These are phyloP conservation scores for Epinephelus cyanopodus DNA, from an alignment of 2,113 vertebrate species.

Conservation along the genomic window DNA sequence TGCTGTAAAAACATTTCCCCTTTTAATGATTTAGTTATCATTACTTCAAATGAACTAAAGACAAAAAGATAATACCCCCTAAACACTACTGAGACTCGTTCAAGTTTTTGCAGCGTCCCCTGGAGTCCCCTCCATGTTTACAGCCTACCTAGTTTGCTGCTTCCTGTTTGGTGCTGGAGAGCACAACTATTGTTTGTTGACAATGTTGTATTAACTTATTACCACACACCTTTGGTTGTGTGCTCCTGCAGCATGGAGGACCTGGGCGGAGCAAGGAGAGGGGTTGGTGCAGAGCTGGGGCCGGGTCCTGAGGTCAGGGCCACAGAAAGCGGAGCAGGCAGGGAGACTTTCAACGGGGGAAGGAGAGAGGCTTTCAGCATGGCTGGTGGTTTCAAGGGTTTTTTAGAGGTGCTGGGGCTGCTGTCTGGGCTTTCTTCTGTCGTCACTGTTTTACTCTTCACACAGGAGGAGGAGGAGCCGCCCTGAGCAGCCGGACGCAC, in stretches of 20 bases:
- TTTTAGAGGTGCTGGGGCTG: constrained; percentile 28
- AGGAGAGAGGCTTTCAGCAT: constrained; percentile 45
- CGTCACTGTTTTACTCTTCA: constrained; percentile 56
- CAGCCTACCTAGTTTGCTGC: no score
- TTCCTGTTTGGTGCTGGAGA: no score
- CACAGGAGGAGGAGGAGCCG: constrained; percentile 62
- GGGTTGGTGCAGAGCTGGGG: constrained; percentile 49
- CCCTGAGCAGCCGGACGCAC: constrained; percentile 72
- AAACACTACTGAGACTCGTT: no score
- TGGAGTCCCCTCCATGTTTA: no score
- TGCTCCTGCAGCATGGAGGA: constrained; percentile 32
- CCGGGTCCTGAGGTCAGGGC: constrained; percentile 16
- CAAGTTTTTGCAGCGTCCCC: no score
- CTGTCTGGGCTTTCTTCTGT: constrained; percentile 52
- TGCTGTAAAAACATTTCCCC: background rate
- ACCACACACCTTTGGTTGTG: constrained; percentile 51
- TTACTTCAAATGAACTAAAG: background rate
- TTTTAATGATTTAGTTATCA: background rate
- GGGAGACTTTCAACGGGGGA: constrained; percentile 48
- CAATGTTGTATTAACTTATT: no score
- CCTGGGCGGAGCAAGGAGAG: constrained; percentile 25
- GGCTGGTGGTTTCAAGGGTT: constrained; percentile 42
- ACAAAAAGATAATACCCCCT: no score
- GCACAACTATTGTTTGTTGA: no score
- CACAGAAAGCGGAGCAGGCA: constrained; percentile 48